These are phyloP conservation scores for Theretra japonica DNA, from an alignment of 2,888 invertebrate genomes.

Conservation along the genomic window DNA sequence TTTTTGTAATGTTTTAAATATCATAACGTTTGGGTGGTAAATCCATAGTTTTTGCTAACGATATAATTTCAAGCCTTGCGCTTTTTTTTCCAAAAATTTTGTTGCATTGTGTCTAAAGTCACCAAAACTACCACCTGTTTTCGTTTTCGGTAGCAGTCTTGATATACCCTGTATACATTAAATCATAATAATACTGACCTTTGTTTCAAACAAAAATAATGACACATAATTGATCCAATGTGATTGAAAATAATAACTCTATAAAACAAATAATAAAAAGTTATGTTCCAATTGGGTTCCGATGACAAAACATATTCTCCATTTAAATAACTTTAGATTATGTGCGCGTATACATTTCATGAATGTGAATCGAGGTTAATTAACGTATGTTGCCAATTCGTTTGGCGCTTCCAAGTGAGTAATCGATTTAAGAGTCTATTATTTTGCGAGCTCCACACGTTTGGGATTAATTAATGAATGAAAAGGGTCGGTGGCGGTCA, in stretches of 20 bases:
- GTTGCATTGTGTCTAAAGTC: no score
- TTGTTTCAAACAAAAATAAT: no score
- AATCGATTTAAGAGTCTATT: slow-evolving; percentile 75
- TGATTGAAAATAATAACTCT: not conserved
- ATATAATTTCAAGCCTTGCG: no score
- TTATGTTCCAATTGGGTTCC: not conserved
- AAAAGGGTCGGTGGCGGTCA: slow-evolving; percentile 73
- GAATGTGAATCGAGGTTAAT: slow-evolving; percentile 55
- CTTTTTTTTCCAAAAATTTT: no score
- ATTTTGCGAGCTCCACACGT: slow-evolving; percentile 69
- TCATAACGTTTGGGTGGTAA: no score
- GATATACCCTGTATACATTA: no score
- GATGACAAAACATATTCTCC: not conserved
- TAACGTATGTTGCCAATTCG: slow-evolving; percentile 65
- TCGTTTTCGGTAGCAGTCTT: no score
- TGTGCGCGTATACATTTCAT: not conserved
- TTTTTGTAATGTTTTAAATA: no score
- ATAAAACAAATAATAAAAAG: slow-evolving; percentile 2
- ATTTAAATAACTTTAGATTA: slow-evolving; percentile 11
- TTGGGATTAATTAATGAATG: slow-evolving; percentile 79
- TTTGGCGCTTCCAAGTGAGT: slow-evolving; percentile 69
- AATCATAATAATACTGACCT: no score
- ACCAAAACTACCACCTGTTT: no score
- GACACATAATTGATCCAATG: not conserved
- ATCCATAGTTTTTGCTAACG: no score